Evolutionary conservation across 2,113 vertebrate genomes (phyloP), one percentile per base, ranked within the genome.

Genomic region (Lipotes vexillifer): DNA sequence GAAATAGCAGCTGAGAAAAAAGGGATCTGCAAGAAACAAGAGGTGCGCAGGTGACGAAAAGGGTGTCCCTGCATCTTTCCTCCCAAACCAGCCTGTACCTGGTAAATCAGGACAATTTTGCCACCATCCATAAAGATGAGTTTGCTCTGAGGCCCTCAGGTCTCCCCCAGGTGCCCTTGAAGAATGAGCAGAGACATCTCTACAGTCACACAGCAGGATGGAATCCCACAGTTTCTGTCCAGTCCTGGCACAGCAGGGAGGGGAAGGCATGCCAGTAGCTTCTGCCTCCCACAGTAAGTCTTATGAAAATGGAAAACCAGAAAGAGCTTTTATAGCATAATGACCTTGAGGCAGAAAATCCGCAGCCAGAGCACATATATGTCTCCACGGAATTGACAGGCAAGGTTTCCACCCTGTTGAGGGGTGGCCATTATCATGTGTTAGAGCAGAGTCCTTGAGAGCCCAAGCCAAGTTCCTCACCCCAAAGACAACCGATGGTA

Each of bases 321-420:
- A 69, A 33, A 84, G 83, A 71, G 52, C 63, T 88, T 96, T 83
- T 71, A 18, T 78, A 66, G 77, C 77, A 88, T 21, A 84, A 87
- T 71, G 78, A 95, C 89, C 96, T 95, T 93, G 93, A 93, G 92
- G 57, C 78, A 84, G 96, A 82, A 96, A 91, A 33, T 90, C 91
- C 71, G 8, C 8, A 77, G 61, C 91, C 77, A 55, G 81, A 93
- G 68, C 94, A 91, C 78, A 52, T 68, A 31, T 38, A 8, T 52
- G 2, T 96, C 93, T 77, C 57, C 55, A 8, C 46, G 23, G 75
- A 44, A 63, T 18, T 65, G 72, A 92, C 44, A 93, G 83, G 92
- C 66, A 20, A 71, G 38, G 41, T 21, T 29, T 71, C 85, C 4
- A 2, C 63, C 88, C 96, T 44, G 31, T 44, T 29, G 72, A 69